Percentiles rank a stretch among this genome's conserved stretches.
These are phyloP conservation scores for Drosophila albomicans DNA, from an alignment of 1,140 invertebrate genomes.

Conservation along the genomic window DNA sequence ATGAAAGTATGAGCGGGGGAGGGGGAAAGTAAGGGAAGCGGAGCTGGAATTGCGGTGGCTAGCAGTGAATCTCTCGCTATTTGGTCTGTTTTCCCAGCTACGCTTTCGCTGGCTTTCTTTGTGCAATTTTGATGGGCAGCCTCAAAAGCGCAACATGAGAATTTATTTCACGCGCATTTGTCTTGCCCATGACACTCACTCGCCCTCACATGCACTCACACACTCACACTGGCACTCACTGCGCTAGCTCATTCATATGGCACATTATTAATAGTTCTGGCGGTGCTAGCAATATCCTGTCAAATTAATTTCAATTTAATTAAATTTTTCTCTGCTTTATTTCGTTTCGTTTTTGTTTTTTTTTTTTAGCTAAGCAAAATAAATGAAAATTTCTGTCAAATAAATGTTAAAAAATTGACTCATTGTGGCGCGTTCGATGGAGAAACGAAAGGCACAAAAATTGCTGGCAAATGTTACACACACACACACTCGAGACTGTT, in stretches of 20 bases:
- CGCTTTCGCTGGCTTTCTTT: conserved; percentile 30
- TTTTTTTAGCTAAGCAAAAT: conserved; percentile 57
- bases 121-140: conserved; percentile 74
- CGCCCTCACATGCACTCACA: conserved; percentile 44
- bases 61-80: not conserved
- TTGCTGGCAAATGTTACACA: conserved; percentile 7
- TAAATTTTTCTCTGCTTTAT: conserved; percentile 63
- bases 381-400: conserved; percentile 83
- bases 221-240: conserved; percentile 17
- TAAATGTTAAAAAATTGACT: conserved; percentile 84
- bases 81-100: conserved; percentile 29
- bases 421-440: conserved; percentile 63
- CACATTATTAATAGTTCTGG: conserved; percentile 79
- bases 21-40: not conserved
- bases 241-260: conserved; percentile 38
- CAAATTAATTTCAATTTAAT: conserved; percentile 84
- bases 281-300: conserved; percentile 72
- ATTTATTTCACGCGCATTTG: conserved; percentile 81
- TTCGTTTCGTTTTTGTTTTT: not conserved
- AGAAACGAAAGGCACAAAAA: conserved; percentile 15
- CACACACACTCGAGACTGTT: not conserved
- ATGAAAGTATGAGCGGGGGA: not conserved
- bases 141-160: conserved; percentile 80
- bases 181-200: conserved; percentile 60
- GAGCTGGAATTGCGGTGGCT: conserved; percentile 18